A percentile compares a stretch with the other conserved stretches of the same genome.
These are phyloP conservation scores for Saccopteryx leptura DNA, from an alignment of 2,113 vertebrate genomes.

Conservation along the genomic window DNA sequence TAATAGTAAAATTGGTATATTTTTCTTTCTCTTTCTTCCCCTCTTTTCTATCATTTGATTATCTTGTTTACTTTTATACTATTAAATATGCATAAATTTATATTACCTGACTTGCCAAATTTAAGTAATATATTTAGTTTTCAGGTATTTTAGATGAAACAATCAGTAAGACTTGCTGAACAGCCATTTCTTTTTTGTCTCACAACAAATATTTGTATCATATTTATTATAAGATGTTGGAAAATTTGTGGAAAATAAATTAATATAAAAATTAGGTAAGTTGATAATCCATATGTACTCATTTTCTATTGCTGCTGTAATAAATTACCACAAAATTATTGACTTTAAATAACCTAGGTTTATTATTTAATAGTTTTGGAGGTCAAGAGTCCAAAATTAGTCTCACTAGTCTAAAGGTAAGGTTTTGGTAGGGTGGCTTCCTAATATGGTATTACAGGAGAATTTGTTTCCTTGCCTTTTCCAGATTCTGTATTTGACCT, in stretches of 20 bases:
- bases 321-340: background rate
- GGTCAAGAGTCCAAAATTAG: background rate
- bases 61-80: background rate
- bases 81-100: background rate
- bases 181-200: background rate
- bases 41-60: background rate
- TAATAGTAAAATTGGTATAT: background rate
- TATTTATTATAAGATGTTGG: background rate
- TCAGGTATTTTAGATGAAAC: conserved; percentile 4
- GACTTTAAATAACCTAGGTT: background rate
- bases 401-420: background rate
- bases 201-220: background rate
- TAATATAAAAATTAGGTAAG: background rate
- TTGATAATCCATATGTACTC: background rate
- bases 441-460: background rate
- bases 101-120: background rate
- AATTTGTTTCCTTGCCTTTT: background rate
- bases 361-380: background rate
- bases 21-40: background rate
- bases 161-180: background rate
- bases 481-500: background rate
- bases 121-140: background rate
- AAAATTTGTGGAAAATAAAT: conserved; percentile 11
- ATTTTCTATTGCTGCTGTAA: background rate
- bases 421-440: background rate